A percentile compares a stretch with the other conserved stretches of the same genome.
These are phyloP conservation scores for Ecdyonurus torrentis DNA, from an alignment of 2,888 invertebrate species.

Conservation along the genomic window DNA sequence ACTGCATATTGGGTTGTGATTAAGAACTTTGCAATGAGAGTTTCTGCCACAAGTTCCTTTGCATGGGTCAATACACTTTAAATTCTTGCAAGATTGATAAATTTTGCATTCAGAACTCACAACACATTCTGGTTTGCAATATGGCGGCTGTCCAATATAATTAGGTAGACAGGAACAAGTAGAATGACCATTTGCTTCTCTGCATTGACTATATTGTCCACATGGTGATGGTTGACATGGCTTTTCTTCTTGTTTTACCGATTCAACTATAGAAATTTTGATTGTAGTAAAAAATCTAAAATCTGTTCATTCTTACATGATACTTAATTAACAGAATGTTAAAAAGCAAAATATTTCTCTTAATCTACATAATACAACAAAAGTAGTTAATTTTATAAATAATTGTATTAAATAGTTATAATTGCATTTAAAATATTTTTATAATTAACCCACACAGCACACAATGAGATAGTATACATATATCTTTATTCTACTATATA, in stretches of 20 bases:
- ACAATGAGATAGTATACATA: too few relatives aligned
- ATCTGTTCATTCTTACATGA: too few relatives aligned
- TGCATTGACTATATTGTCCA: conserved; percentile 46
- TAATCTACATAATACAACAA: neutral
- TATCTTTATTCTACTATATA: too few relatives aligned
- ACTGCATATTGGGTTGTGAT: conserved; percentile 58
- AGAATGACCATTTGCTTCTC: conserved; percentile 39
- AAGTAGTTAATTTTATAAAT: neutral
- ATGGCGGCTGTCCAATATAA: conserved; percentile 49
- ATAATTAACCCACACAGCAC: conserved; percentile 17
- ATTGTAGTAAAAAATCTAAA: too few relatives aligned
- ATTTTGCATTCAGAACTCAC: conserved; percentile 52
- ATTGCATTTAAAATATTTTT: neutral
- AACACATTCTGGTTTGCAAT: conserved; percentile 56
- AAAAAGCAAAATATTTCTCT: conserved; percentile 1
- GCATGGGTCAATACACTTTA: conserved; percentile 59
- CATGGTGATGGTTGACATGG: conserved; percentile 53
- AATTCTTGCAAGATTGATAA: conserved; percentile 49
- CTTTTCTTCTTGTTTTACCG: conserved; percentile 21
- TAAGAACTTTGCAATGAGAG: conserved; percentile 55
- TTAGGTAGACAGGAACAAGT: conserved; percentile 52
- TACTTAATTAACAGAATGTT: too few relatives aligned
- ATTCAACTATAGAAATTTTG: too few relatives aligned
- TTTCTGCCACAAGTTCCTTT: conserved; percentile 48
- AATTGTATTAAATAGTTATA: neutral